Percentiles rank a stretch among this genome's conserved stretches.
Conservation (phyloP, 2,113 vertebrate species). For the Dicentrarchus labrax region DNA sequence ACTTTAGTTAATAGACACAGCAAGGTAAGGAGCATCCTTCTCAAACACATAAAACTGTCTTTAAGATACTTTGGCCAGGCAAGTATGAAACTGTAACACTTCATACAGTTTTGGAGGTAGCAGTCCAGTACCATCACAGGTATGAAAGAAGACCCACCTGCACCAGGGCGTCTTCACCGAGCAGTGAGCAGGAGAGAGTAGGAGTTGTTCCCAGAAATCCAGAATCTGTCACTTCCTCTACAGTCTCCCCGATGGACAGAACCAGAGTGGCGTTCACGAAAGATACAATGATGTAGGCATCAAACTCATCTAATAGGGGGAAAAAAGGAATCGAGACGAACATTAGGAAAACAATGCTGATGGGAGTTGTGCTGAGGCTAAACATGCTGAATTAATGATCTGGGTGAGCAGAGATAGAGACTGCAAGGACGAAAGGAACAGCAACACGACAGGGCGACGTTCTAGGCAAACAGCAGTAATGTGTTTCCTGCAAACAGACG, state of each 20-base stretch:
- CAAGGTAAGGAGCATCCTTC: not conserved
- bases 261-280: constrained; percentile 99
- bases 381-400: not conserved
- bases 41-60: not conserved
- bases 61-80: not conserved
- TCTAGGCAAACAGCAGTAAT: not conserved
- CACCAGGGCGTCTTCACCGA: constrained; percentile 97
- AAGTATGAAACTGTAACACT: not conserved
- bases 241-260: constrained; percentile 97
- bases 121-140: not conserved
- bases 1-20: not conserved
- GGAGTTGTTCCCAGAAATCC: constrained; percentile 98
- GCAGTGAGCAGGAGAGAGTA: constrained; percentile 96
- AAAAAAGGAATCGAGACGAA: not conserved
- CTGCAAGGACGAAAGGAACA: not conserved
- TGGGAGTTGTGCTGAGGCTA: not conserved
- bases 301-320: constrained; percentile 96
- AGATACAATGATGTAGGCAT: constrained; percentile 99
- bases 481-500: not conserved
- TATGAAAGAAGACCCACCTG: constrained; percentile 85
- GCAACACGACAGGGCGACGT: not conserved
- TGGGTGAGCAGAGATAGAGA: no score
- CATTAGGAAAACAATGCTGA: not conserved
- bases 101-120: not conserved
- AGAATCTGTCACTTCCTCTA: constrained; percentile 98